Evolutionary conservation across 1,140 invertebrate species (phyloP), one percentile per base, ranked within the genome.

Genomic region (Brachionus asplanchnoidis): DNA sequence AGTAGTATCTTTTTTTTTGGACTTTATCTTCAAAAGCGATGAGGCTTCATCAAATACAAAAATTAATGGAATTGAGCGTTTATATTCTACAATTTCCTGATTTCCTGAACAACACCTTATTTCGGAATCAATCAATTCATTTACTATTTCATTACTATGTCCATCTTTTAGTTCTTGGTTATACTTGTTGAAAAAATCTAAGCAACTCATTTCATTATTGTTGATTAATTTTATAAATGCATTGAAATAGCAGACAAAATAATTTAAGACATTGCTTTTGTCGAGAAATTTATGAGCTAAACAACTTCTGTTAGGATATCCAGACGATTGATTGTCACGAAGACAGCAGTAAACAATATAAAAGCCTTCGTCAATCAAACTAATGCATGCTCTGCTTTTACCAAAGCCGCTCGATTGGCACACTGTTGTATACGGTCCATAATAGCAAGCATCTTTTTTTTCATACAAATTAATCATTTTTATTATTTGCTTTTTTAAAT

Each of bases 331-430:
- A 28, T 50, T 17, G 9, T 42, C 7, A 8, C 75, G 42, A 5
- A 78, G 26, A 32, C 75, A 78, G 32, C 75, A 78, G 17, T 44
- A 78, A 20, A 78, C 75, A 2, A 78, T 42, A 40, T 11, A 70
- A 78, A 42, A 78, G 6, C 44, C 20, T 11, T 78, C 44, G 8
- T 78, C 75, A 3, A 26, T 12, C 20, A 78, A 56, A 11, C 75
- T 53, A 12, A 26, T 7, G 20, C 44, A 50, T 50, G 44, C 42
- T 17, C 75, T 78, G 8, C 36, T 44, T 78, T 78, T 78, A 28
- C 75, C 75, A 32, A 53, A 78, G 3, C 75, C 75, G 12, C 75
- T 78, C 9, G 75, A 78, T 78, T 78, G 75, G n/a, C 42, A 53
- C 11, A 78, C 9, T 50, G 17, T 28, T 28, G 75, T 44, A 32